phyloP scores from a whole-genome alignment of 2,888 invertebrate species.

The Rutpela maculata region DNA sequence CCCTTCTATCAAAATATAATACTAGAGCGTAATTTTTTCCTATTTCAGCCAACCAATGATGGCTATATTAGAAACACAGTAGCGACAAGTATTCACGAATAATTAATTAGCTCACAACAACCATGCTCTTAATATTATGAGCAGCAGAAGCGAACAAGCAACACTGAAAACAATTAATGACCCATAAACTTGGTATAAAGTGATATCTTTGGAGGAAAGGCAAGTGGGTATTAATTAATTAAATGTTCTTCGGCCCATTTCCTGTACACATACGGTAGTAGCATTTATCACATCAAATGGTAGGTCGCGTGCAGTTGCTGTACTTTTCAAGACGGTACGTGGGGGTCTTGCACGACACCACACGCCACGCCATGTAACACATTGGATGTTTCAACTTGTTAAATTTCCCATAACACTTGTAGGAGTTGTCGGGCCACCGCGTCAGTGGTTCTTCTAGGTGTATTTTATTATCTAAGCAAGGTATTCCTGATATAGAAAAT shows the following conservation, averaged over 20 bases:
- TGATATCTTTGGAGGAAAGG: constrained; percentile 20
- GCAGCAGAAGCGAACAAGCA: constrained; percentile 19
- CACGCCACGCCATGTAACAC: constrained; percentile 2
- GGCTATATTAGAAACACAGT: background rate
- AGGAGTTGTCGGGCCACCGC: too few species aligned
- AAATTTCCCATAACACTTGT: constrained; percentile 2
- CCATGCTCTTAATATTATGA: constrained; percentile 2
- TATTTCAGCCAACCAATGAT: background rate
- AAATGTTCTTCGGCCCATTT: constrained; percentile 16
- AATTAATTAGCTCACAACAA: constrained; percentile 8
- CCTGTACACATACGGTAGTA: constrained; percentile 14
- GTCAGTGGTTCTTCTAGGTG: too few species aligned
- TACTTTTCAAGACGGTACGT: constrained; percentile 28
- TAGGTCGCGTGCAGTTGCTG: constrained; percentile 13
- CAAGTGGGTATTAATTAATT: constrained; percentile 33
- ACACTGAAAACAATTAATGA: constrained; percentile 30
- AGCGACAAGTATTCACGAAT: constrained; percentile 12
- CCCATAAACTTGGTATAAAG: constrained; percentile 21
- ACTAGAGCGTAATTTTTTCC: too few species aligned
- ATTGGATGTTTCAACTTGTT: background rate
- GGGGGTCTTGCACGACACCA: constrained; percentile 20
- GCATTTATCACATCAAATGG: constrained; percentile 27
- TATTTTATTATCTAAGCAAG: too few species aligned
- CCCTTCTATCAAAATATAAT: too few species aligned
- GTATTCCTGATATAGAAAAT: too few species aligned